Percentiles rank a stretch among this genome's conserved stretches.
phyloP scores from a whole-genome alignment of 2,888 invertebrate genomes.

The Andrena minutula region DNA sequence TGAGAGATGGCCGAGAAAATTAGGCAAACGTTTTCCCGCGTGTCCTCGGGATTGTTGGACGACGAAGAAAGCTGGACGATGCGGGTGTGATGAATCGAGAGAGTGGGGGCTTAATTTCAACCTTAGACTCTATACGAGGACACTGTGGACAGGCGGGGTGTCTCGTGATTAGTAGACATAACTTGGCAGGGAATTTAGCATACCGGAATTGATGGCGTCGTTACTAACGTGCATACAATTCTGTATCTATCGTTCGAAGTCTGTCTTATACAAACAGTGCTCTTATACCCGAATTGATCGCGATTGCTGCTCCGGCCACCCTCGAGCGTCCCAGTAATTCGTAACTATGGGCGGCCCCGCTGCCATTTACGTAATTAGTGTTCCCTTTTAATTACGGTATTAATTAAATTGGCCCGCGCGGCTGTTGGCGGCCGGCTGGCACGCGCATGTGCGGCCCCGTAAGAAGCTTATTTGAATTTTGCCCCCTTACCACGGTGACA shows the following conservation, averaged over 20 bases:
- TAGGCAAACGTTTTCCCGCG: conserved; percentile 17
- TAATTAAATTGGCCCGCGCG: conserved; percentile 51
- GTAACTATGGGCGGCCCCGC: conserved; percentile 15
- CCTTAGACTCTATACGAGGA: not conserved
- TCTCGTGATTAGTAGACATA: not conserved
- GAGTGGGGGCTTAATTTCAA: not conserved
- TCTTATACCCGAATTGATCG: not conserved
- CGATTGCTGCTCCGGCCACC: not conserved
- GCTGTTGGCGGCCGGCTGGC: not conserved
- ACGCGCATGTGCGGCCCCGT: not conserved
- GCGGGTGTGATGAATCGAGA: not conserved
- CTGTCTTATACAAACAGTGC: not conserved
- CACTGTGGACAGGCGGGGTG: not conserved
- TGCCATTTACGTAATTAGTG: conserved; percentile 39
- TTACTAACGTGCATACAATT: not conserved
- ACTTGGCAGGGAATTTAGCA: not conserved
- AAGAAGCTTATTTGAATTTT: conserved; percentile 59
- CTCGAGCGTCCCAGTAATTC: not conserved
- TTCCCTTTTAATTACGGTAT: conserved; percentile 44
- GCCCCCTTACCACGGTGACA: conserved; percentile 9
- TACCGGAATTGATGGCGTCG: not conserved
- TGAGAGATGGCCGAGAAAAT: conserved; percentile 53
- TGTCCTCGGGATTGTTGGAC: not conserved
- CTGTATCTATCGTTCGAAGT: not conserved
- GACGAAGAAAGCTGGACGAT: not conserved